phyloP scores from a whole-genome alignment of 2,888 invertebrate species.

The Crematogaster levior region DNA sequence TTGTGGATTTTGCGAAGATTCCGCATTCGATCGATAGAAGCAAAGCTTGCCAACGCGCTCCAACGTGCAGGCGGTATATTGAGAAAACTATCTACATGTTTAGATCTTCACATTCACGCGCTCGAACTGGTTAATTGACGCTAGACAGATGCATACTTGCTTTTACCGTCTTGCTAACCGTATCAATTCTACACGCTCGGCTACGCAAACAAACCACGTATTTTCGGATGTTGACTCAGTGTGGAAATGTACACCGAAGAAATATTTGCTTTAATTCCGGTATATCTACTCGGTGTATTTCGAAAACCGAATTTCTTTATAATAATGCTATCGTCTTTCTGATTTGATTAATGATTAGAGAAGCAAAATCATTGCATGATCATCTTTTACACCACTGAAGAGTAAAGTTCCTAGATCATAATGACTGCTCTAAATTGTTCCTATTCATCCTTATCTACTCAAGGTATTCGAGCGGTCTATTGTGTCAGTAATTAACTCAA shows the following conservation, averaged over 20 bases:
- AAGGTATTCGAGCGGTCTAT: background rate
- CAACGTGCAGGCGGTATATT: slow-evolving; percentile 31
- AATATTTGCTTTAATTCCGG: slow-evolving; percentile 63
- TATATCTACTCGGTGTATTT: slow-evolving; percentile 41
- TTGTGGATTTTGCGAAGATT: background rate
- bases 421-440: background rate
- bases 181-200: slow-evolving; percentile 78
- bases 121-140: slow-evolving; percentile 79
- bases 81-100: slow-evolving; percentile 69
- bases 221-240: slow-evolving; percentile 79
- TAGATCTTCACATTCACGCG: slow-evolving; percentile 70
- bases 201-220: slow-evolving; percentile 80
- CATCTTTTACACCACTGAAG: background rate
- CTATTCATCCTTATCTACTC: background rate
- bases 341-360: slow-evolving; percentile 22
- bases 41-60: background rate
- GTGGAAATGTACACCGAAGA: slow-evolving; percentile 71
- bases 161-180: slow-evolving; percentile 72
- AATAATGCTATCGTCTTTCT: background rate
- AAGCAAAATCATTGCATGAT: background rate
- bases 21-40: background rate
- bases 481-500: slow-evolving; percentile 9
- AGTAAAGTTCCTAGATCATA: background rate
- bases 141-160: slow-evolving; percentile 80
- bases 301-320: slow-evolving; percentile 8